A percentile compares a stretch with the other conserved stretches of the same genome.
Evolutionary conservation across 2,113 vertebrate genomes (phyloP).

Genomic region (Nesogale talazaci): DNA sequence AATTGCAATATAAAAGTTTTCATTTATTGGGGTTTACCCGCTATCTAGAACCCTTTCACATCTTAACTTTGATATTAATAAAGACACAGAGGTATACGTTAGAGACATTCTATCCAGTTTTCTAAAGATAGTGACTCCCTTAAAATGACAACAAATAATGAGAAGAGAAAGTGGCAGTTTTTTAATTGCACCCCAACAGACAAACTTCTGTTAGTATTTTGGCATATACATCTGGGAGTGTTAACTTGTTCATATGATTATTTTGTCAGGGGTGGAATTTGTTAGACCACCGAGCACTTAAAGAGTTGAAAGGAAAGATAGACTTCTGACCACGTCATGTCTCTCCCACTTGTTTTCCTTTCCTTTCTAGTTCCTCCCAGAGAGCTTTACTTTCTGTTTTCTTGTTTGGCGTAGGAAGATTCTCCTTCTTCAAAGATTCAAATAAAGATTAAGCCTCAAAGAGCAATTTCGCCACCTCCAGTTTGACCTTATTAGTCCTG

Average conservation of each 20-base stretch:
- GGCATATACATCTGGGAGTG: not conserved
- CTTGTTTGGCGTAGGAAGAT: not conserved
- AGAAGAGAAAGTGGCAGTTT: not conserved
- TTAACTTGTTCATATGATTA: not conserved
- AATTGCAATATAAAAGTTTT: not conserved
- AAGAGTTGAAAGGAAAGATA: not conserved
- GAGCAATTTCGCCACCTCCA: not conserved
- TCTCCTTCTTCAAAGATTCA: not conserved
- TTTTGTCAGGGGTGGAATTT: not conserved
- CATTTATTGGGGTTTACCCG: not conserved
- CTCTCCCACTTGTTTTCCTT: not conserved
- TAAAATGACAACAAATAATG: not conserved
- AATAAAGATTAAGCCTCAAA: not conserved
- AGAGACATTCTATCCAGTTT: not conserved
- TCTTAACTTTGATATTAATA: not conserved
- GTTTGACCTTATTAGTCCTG: conserved; percentile 15
- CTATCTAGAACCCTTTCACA: not conserved
- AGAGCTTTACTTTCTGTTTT: conserved; percentile 4
- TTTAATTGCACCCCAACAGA: not conserved
- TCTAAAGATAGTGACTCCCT: not conserved
- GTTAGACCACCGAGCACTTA: not conserved
- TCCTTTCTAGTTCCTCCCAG: not conserved
- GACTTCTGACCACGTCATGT: not conserved
- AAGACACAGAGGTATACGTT: not conserved
- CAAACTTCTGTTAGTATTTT: not conserved